phyloP scores from a whole-genome alignment of 2,113 vertebrate species.

The Bujurquina vittata region DNA sequence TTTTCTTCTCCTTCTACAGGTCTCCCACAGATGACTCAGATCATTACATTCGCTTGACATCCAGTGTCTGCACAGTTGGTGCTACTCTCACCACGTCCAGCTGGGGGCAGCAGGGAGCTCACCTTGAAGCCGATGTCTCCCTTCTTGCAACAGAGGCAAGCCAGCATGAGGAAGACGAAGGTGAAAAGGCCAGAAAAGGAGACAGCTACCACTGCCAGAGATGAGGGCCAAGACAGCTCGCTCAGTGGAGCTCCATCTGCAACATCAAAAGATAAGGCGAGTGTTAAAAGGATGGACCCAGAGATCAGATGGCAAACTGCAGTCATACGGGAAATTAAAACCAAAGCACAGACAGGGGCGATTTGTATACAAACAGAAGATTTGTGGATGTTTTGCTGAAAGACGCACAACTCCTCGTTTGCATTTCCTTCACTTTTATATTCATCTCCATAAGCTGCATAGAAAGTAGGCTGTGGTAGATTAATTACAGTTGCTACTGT shows the following conservation, averaged over 20 bases:
- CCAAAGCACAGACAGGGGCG: constrained; percentile 24
- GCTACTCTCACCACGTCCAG: constrained; percentile 6
- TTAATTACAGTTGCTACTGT: constrained; percentile 36
- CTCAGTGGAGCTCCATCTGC: constrained; percentile 91
- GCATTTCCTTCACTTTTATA: constrained; percentile 18
- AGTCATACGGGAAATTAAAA: constrained; percentile 52
- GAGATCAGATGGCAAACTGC: constrained; percentile 24
- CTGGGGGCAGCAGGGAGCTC: constrained; percentile 71
- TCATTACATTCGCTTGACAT: background rate
- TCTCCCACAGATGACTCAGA: background rate
- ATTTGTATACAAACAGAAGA: constrained; percentile 27
- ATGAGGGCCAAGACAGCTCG: constrained; percentile 96
- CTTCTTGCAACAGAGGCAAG: constrained; percentile 98
- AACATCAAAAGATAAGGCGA: constrained; percentile 43
- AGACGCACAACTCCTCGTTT: constrained; percentile 20
- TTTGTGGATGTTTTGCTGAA: constrained; percentile 14
- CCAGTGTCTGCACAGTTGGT: background rate
- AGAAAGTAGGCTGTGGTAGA: background rate
- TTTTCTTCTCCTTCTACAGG: background rate
- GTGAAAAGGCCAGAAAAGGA: constrained; percentile 96
- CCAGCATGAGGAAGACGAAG: constrained; percentile 97
- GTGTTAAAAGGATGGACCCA: constrained; percentile 14
- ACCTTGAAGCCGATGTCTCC: constrained; percentile 98
- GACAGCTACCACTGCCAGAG: constrained; percentile 90
- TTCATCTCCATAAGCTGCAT: background rate